Base-by-base conservation (phyloP, 2,888 invertebrate genomes). In the Romanomermis culicivorax region DNA sequence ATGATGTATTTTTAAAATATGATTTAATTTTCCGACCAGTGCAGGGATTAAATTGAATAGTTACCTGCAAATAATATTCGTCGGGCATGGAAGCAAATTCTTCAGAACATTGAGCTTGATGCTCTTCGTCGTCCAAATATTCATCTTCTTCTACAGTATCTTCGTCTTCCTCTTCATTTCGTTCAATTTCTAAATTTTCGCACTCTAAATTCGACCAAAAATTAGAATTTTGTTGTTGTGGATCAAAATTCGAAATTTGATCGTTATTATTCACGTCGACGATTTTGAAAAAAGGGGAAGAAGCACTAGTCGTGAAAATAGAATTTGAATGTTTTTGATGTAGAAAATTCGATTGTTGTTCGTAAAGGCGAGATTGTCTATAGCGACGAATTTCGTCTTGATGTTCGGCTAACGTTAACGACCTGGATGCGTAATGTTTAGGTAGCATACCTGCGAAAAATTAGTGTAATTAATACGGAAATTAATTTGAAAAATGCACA, bases 81-180 rank as follows among this genome's bases (percentile, higher is more conserved):
- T 49, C 50, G 11, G 50, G 50, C 50, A 49, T 49, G 11, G 45
- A 11, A 7, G 11, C 11, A 11, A 11, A 11, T 11, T 45, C 45
- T 11, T 36, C 36, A 7, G 7, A 7, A 36, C 36, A 36, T 17
- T 36, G 11, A 11, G 7, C 11, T 36, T 36, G 36, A 7, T 49
- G 27, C 7, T 49, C 29, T 23, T 25, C 50, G 59, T 67, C 68
- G 58, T 68, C 69, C 47, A 68, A 68, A 17, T 52, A 24, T 11
- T 60, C 60, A 14, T 64, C 64, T n/a, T 62, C 64, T 52, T 60
- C 58, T 29, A 66, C 68, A n/a, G 64, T 64, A 26, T 66, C 67
- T 43, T 29, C 54, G n/a, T 61, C 61, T 4, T 61, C 62, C 4
- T 62, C 61, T 42, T 55, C 55, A 4, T 55, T 57, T 14, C 17